Conservation (phyloP, 2,797 vertebrate species). For the Semotilus atromaculatus region DNA sequence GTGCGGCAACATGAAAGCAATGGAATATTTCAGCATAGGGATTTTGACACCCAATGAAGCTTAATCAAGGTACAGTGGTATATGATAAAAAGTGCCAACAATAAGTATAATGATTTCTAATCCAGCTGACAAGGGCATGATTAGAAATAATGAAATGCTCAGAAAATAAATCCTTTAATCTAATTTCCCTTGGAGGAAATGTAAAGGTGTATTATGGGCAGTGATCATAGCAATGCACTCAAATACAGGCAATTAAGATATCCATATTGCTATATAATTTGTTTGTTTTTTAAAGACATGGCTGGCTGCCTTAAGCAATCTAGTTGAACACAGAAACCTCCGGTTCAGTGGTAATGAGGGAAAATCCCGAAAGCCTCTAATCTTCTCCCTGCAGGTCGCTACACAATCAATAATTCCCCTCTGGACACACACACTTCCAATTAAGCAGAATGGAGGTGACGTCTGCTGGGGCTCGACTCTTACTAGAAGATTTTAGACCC, state of each 20-base stretch:
- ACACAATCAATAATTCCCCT: slow-evolving; percentile 37
- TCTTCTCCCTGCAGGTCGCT: slow-evolving; percentile 23
- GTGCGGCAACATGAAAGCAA: background rate
- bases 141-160: slow-evolving; percentile 5
- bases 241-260: background rate
- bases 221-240: background rate
- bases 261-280: background rate
- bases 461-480: slow-evolving; percentile 15
- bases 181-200: background rate
- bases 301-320: slow-evolving; percentile 4
- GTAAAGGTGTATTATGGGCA: background rate
- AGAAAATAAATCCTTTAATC: background rate
- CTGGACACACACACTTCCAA: slow-evolving; percentile 39
- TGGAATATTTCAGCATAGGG: background rate
- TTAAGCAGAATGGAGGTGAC: slow-evolving; percentile 37
- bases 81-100: background rate
- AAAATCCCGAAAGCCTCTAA: slow-evolving; percentile 33
- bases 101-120: slow-evolving; percentile 17
- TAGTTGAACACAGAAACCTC: slow-evolving; percentile 18
- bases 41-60: background rate
- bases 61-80: background rate
- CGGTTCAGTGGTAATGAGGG: slow-evolving; percentile 28
- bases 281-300: background rate
- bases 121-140: background rate
- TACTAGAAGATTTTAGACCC: slow-evolving; percentile 21